Base-by-base conservation (phyloP, 1,140 invertebrate species). In the Idris sp. region DNA sequence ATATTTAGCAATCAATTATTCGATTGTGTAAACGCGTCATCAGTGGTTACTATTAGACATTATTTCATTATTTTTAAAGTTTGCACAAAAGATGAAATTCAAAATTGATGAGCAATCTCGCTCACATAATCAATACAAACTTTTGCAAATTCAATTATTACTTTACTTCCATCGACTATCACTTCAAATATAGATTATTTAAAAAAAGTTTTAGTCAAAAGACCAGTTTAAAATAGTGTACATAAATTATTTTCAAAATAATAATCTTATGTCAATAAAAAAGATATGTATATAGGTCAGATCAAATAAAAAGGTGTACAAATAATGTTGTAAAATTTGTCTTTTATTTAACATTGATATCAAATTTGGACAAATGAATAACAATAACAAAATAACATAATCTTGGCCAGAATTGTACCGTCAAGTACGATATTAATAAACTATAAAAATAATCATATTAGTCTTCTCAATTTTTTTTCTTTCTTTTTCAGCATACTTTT, bases 1-100 rank as follows among this genome's bases (percentile, higher is more conserved):
- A 76, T 76, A 71, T 65, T 76, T 65, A 76, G 59, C 65, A 48
- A 65, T 59, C 73, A 67, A 71, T 76, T 76, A 76, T 64, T 71
- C 59, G 31, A 11, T 46, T 65, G 65, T 69, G 59, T 76, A 71
- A 76, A 46, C 65, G 64, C 73, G 54, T 76, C 73, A 76, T 76
- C 73, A 65, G 65, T 44, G 64, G 59, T 62, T 64, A 59, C 33
- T 35, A 26, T 49, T 65, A 54, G 46, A 49, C 53, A 71, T 65
- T 67, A 71, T 69, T 71, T 19, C 35, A 65, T 71, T 65, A 65
- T 69, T 75, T 75, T 75, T 53, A 58, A 35, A 26, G 59, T 75
- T 75, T 75, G 25, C 73, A 69, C 22, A 69, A 75, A 75, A 53
- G 64, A 75, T 75, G 31, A 69, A 75, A 75, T 69, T 44, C 58